phyloP scores from a whole-genome alignment of 23 tunicate species.

The Botrylloides violaceus region DNA sequence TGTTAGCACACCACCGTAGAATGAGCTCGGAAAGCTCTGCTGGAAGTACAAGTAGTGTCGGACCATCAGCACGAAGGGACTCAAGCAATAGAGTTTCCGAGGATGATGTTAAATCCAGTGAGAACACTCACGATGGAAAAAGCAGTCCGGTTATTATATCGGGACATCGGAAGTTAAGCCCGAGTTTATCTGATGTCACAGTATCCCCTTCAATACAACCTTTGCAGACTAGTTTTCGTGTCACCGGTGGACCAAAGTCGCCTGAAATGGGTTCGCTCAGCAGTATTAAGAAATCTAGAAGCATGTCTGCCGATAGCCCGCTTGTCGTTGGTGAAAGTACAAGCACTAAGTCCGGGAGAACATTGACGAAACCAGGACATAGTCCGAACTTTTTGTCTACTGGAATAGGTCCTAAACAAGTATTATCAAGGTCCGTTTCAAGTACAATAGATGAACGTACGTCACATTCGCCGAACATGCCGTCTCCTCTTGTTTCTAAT shows the following conservation, averaged over 20 bases:
- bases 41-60: slow-evolving; percentile 22
- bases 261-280: slow-evolving; percentile 66
- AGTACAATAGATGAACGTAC: slow-evolving; percentile 25
- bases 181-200: slow-evolving; percentile 30
- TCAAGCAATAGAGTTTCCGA: slow-evolving; percentile 9
- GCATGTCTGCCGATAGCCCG: slow-evolving; percentile 95
- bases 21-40: slow-evolving; percentile 58
- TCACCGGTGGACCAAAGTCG: slow-evolving; percentile 38
- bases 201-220: slow-evolving; percentile 10
- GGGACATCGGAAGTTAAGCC: slow-evolving; percentile 26
- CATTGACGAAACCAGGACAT: slow-evolving; percentile 15
- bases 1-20: slow-evolving; percentile 13
- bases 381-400: slow-evolving; percentile 6
- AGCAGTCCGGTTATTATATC: background rate
- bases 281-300: slow-evolving; percentile 64
- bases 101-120: slow-evolving; percentile 14
- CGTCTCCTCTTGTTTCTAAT: slow-evolving; percentile 9
- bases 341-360: slow-evolving; percentile 18
- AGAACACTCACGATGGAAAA: slow-evolving; percentile 34
- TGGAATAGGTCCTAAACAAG: background rate
- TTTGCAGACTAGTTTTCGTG: background rate
- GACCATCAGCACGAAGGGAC: background rate
- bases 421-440: slow-evolving; percentile 14
- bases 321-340: slow-evolving; percentile 19
- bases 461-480: slow-evolving; percentile 7